Percentiles rank a stretch among this genome's conserved stretches.
These are phyloP conservation scores for Pilophorus perplexus DNA, from an alignment of 2,888 invertebrate genomes.

Conservation along the genomic window DNA sequence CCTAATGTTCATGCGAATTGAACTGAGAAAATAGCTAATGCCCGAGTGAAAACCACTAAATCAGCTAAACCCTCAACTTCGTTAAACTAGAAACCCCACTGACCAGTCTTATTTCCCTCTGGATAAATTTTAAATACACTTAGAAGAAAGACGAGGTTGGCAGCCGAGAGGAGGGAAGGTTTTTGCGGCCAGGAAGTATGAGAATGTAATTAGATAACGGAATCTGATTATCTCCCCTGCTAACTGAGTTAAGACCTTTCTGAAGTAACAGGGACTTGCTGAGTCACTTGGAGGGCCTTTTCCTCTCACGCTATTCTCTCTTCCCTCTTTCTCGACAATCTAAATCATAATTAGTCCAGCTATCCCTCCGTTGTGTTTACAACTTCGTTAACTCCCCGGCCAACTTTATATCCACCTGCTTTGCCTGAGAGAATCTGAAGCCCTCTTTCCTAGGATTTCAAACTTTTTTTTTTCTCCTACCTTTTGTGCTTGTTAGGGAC, in stretches of 20 bases:
- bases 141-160: no score
- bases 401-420: conserved; percentile 39
- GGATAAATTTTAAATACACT: no score
- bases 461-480: neutral
- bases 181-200: conserved; percentile 32
- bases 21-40: no score
- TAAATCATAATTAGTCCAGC: conserved; percentile 39
- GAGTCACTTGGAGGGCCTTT: no score
- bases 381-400: conserved; percentile 34
- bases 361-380: conserved; percentile 39
- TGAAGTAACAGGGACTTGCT: conserved; percentile 7
- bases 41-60: no score
- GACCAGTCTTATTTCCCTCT: no score
- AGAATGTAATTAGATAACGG: conserved; percentile 40
- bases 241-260: conserved; percentile 26
- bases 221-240: conserved; percentile 36
- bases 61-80: no score
- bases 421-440: no score
- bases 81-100: no score
- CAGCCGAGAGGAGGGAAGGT: conserved; percentile 3
- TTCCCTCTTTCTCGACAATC: conserved; percentile 6
- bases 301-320: neutral
- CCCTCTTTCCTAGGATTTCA: conserved; percentile 3
- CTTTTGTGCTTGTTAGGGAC: conserved; percentile 25
- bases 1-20: no score